A percentile compares a stretch with the other conserved stretches of the same genome.
Conservation (phyloP, 2,797 vertebrate species). For the Chloroceryle amazona region DNA sequence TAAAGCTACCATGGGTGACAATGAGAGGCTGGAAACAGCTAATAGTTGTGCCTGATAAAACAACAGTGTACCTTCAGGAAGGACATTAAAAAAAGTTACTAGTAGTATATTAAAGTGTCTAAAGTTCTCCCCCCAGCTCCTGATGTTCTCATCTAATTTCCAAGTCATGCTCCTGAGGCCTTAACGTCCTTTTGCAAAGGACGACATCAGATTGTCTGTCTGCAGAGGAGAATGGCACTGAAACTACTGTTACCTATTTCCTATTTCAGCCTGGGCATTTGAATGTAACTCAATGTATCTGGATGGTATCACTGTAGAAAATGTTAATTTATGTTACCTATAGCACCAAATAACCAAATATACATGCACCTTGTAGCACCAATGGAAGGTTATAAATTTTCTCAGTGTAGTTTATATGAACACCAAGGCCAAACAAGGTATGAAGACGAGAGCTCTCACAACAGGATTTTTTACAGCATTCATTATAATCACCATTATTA, state of each 20-base stretch:
- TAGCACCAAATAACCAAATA: neutral
- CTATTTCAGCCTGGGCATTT: neutral
- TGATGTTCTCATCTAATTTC: constrained; percentile 48
- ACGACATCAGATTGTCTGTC: neutral
- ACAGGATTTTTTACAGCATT: neutral
- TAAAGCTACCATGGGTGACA: constrained; percentile 19
- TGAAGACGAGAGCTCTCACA: neutral
- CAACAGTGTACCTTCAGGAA: neutral
- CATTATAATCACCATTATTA: neutral
- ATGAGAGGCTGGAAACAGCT: neutral
- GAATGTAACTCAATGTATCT: neutral
- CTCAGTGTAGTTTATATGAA: neutral
- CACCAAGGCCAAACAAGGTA: neutral
- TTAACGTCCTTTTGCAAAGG: constrained; percentile 7
- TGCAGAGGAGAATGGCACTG: neutral
- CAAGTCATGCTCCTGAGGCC: constrained; percentile 29
- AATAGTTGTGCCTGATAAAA: neutral
- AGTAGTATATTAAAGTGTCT: neutral
- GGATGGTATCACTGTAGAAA: neutral
- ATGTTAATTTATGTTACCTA: neutral
- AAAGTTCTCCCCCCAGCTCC: neutral
- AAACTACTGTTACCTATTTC: neutral
- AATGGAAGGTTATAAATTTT: neutral
- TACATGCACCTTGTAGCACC: neutral
- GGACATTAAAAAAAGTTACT: no score